Conservation (phyloP, 2,888 invertebrate species). For the Cantharis rustica region DNA sequence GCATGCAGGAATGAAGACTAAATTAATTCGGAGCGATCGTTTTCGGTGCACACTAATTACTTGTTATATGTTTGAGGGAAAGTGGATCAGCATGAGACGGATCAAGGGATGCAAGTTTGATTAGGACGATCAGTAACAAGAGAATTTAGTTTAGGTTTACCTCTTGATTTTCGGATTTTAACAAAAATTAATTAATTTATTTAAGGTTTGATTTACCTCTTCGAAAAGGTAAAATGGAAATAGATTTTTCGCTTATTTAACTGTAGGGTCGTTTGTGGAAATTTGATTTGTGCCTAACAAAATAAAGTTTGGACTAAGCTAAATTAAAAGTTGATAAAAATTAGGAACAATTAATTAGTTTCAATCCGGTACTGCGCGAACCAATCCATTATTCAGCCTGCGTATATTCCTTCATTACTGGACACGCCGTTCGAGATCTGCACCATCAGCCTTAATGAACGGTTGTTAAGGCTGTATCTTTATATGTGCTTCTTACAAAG, state of each 20-base stretch:
- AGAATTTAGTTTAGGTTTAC: slow-evolving; percentile 14
- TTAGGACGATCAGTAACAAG: slow-evolving; percentile 15
- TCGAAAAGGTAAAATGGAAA: not conserved
- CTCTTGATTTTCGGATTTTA: slow-evolving; percentile 1
- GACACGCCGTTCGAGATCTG: slow-evolving; percentile 27
- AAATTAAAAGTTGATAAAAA: not conserved
- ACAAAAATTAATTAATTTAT: not conserved
- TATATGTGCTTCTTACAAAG: slow-evolving; percentile 20
- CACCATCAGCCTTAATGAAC: slow-evolving; percentile 27
- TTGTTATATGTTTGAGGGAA: slow-evolving; percentile 31
- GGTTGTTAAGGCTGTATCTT: slow-evolving; percentile 27
- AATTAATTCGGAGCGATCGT: slow-evolving; percentile 30
- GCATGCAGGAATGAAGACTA: slow-evolving; percentile 28
- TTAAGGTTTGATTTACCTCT: not conserved
- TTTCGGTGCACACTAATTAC: slow-evolving; percentile 31
- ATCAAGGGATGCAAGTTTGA: slow-evolving; percentile 25
- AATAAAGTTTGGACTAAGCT: not conserved
- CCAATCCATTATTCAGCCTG: slow-evolving; percentile 26
- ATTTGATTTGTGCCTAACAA: not conserved
- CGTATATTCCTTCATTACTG: slow-evolving; percentile 30
- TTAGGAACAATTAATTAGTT: slow-evolving; percentile 19
- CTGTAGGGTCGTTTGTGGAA: not conserved
- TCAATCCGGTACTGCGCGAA: slow-evolving; percentile 27
- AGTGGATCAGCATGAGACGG: slow-evolving; percentile 23
- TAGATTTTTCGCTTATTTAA: not conserved